Conservation (phyloP, 1,140 invertebrate genomes). For the Drosophila elegans region DNA sequence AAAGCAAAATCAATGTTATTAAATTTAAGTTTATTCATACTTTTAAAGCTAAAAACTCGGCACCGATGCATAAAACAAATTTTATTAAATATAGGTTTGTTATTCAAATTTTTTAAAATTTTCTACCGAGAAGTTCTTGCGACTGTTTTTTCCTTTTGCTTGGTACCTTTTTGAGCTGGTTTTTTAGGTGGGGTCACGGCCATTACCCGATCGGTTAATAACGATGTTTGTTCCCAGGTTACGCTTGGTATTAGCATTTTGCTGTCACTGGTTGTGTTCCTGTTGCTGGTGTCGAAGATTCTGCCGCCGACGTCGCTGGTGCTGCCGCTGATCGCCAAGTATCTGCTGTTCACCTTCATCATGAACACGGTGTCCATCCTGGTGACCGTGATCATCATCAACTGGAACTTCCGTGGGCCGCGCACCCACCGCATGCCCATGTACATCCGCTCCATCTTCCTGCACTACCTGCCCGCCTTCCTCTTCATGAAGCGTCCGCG, state of each 20-base stretch:
- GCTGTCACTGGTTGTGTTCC: conserved; percentile 99
- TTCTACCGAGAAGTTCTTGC: too few species aligned
- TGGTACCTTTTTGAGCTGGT: too few species aligned
- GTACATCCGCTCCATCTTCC: conserved; percentile 96
- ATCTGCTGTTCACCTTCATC: conserved; percentile 99
- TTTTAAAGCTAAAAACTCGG: too few species aligned
- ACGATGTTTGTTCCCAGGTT: conserved; percentile 86
- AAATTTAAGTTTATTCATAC: too few species aligned
- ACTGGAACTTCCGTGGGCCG: conserved; percentile 99
- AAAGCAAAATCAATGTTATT: too few species aligned
- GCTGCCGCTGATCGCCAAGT: conserved; percentile 98
- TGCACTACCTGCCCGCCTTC: conserved; percentile 95
- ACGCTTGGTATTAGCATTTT: conserved; percentile 99
- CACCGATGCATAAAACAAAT: too few species aligned
- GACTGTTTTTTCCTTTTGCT: too few species aligned
- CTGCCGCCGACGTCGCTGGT: conserved; percentile 98
- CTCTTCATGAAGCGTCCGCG: conserved; percentile 96
- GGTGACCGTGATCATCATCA: conserved; percentile 99
- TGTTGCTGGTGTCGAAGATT: conserved; percentile 99
- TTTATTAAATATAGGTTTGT: too few species aligned
- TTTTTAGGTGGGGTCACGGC: conserved; percentile 10
- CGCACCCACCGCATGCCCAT: conserved; percentile 95
- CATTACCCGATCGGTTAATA: conserved; percentile 17
- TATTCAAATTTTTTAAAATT: too few species aligned
- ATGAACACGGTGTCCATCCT: conserved; percentile 99